Evolutionary conservation across 2,113 vertebrate genomes (phyloP).

Genomic region (Mormoops blainvillei): DNA sequence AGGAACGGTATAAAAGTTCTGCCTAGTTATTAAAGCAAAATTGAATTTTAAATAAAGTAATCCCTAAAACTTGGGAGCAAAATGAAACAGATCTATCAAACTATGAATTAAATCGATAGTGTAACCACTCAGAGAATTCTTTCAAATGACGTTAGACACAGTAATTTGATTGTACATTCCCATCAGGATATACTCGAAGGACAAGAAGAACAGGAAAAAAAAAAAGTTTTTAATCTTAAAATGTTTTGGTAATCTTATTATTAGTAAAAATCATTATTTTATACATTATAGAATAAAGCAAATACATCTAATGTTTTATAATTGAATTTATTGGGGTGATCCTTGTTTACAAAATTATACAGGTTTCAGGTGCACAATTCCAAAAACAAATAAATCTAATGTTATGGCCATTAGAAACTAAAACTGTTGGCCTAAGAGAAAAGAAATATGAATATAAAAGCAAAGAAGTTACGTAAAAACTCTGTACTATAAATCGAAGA

Average conservation of each 20-base stretch:
- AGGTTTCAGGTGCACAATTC: background rate
- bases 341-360: background rate
- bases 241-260: background rate
- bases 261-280: background rate
- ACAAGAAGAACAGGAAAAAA: background rate
- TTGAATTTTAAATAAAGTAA: conserved; percentile 38
- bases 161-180: background rate
- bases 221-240: background rate
- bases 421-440: background rate
- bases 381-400: background rate
- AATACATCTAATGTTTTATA: background rate
- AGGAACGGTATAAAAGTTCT: background rate
- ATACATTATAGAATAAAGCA: background rate
- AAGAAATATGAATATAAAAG: conserved; percentile 30
- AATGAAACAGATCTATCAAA: conserved; percentile 9
- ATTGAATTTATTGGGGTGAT: background rate
- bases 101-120: background rate
- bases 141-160: conserved; percentile 14
- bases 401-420: background rate
- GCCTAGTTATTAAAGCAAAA: conserved; percentile 8
- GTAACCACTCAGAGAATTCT: background rate
- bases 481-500: background rate
- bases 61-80: conserved; percentile 20
- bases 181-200: background rate
- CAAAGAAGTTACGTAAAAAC: background rate